Base-by-base conservation (phyloP, 2,888 invertebrate species). In the Myopa testacea region DNA sequence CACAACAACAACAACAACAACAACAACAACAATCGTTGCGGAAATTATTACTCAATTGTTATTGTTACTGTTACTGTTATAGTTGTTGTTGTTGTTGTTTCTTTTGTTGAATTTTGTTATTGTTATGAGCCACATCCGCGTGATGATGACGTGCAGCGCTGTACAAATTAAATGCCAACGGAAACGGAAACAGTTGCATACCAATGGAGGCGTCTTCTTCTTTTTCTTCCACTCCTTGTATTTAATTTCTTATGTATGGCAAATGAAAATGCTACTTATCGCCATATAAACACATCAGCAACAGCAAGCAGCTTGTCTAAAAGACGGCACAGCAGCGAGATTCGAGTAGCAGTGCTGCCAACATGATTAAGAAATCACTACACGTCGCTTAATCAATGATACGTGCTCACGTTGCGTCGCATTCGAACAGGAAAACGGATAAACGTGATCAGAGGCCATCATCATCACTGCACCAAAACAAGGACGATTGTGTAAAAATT, bases 31-130 rank as follows among this genome's bases (percentile, higher is more conserved):
- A 34, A n/a, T 67, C 68, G 4, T 37, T 72, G 55, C 80, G 80
- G 80, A 80, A 78, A 80, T 78, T 80, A 75, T 78, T 62, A 80
- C 77, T 72, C 72, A 68, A 77, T 80, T 80, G 80, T 80, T 68
- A 67, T 40, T 45, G 16, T 37, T 74, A 26, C 68, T 58, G 26
- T 58, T 75, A 50, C n/a, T 45, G 14, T 37, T 45, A n/a, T n/a
- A n/a, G 55, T 34, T 70, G 58, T 70, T 52, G 26, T 38, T 71
- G 60, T 62, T 62, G 26, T 26, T 26, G 10, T 62, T 58, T 58
- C 58, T 58, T 4, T 58, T n/a, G 1, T 6, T 19, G 3, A 34
- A 65, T 34, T 38, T 65, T 14, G 65, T 37, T 65, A 16, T 65
- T 38, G 38, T 55, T 55, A 40, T 55, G 37, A 67, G 37, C 40